phyloP scores from a whole-genome alignment of 2,797 vertebrate genomes.

The Meriones psammophilus region DNA sequence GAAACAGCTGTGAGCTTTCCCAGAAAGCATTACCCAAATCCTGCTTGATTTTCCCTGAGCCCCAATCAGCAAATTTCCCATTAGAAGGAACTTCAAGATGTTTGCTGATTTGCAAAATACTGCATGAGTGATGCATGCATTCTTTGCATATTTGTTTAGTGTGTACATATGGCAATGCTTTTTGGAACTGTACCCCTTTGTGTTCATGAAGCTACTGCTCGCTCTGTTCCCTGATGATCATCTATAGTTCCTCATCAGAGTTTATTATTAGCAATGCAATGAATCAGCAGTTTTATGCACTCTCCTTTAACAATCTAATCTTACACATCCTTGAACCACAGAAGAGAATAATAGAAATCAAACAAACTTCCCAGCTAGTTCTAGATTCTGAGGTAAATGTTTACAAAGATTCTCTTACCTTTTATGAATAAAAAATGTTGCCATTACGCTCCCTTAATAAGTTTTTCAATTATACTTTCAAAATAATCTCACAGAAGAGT shows the following conservation, averaged over 20 bases:
- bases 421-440: neutral
- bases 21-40: slow-evolving; percentile 51
- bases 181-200: slow-evolving; percentile 83
- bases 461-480: neutral
- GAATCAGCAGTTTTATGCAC: slow-evolving; percentile 72
- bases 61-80: slow-evolving; percentile 81
- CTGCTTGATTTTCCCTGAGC: slow-evolving; percentile 70
- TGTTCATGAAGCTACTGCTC: slow-evolving; percentile 82
- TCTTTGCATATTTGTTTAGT: slow-evolving; percentile 83
- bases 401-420: neutral
- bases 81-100: slow-evolving; percentile 80
- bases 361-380: slow-evolving; percentile 28
- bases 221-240: slow-evolving; percentile 74
- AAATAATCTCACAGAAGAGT: neutral
- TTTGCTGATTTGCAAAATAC: slow-evolving; percentile 84
- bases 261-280: slow-evolving; percentile 84
- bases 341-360: neutral
- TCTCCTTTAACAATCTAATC: slow-evolving; percentile 66
- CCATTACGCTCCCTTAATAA: neutral
- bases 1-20: slow-evolving; percentile 57
- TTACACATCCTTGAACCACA: slow-evolving; percentile 68
- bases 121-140: slow-evolving; percentile 75
- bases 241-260: slow-evolving; percentile 78
- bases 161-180: slow-evolving; percentile 67
- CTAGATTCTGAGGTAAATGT: slow-evolving; percentile 43